phyloP scores from a whole-genome alignment of 1,140 invertebrate genomes.

The Drosophila mayri region DNA sequence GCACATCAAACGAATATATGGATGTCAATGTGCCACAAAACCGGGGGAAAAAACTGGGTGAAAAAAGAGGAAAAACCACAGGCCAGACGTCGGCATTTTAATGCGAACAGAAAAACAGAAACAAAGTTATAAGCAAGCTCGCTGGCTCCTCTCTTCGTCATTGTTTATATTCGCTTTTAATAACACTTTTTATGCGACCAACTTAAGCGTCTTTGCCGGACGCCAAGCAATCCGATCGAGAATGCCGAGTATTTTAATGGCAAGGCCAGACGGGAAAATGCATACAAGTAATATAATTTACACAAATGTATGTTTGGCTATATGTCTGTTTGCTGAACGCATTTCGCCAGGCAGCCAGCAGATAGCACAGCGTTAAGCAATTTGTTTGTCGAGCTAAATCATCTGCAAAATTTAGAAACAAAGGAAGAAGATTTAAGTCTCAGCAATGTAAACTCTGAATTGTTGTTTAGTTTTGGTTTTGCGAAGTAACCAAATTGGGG shows the following conservation, averaged over 20 bases:
- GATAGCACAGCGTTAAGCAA: slow-evolving; percentile 38
- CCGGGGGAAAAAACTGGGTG: background rate
- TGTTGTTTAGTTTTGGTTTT: background rate
- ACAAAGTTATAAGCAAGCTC: slow-evolving; percentile 40
- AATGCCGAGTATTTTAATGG: slow-evolving; percentile 68
- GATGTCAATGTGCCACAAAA: slow-evolving; percentile 68
- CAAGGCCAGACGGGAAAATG: slow-evolving; percentile 26
- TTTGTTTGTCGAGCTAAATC: slow-evolving; percentile 17
- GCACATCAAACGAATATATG: slow-evolving; percentile 63
- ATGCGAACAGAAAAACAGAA: slow-evolving; percentile 50
- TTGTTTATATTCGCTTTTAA: slow-evolving; percentile 75
- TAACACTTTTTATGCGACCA: slow-evolving; percentile 70
- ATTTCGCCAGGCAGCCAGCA: slow-evolving; percentile 2
- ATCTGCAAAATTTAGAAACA: slow-evolving; percentile 14
- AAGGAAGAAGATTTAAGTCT: slow-evolving; percentile 8
- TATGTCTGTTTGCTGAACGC: slow-evolving; percentile 6
- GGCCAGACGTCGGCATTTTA: slow-evolving; percentile 64
- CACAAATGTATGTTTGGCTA: slow-evolving; percentile 16
- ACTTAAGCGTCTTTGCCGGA: slow-evolving; percentile 26
- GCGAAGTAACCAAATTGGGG: background rate
- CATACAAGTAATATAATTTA: slow-evolving; percentile 15
- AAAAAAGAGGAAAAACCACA: slow-evolving; percentile 21
- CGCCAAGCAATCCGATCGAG: slow-evolving; percentile 43
- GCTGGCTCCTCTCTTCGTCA: slow-evolving; percentile 28
- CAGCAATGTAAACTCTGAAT: background rate